phyloP scores from a whole-genome alignment of 23 tunicate species.

The Diplosoma virens region DNA sequence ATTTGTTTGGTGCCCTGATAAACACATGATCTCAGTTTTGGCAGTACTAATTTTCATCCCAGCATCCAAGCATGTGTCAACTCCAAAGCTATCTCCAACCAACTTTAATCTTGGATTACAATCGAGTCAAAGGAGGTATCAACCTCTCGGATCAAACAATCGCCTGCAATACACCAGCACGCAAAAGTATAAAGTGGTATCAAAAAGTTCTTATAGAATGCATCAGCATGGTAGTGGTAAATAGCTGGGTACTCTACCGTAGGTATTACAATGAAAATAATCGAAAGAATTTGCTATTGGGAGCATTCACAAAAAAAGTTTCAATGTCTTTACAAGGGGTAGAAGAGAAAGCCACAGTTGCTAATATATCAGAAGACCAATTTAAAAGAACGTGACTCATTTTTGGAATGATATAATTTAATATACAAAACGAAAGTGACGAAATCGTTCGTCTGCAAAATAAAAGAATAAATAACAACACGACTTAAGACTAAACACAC shows the following conservation, averaged over 20 bases:
- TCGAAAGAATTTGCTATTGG: constrained; percentile 6
- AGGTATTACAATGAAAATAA: constrained; percentile 17
- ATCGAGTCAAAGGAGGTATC: constrained; percentile 10
- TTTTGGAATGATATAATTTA: no score
- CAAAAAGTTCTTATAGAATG: constrained; percentile 15
- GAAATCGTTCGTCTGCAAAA: no score
- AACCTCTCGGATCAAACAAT: constrained; percentile 18
- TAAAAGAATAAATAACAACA: no score
- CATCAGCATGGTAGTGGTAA: constrained; percentile 18
- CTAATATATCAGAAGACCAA: constrained; percentile 1
- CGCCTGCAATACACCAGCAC: constrained; percentile 22
- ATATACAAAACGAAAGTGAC: no score
- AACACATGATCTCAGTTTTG: no score
- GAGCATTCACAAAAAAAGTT: not conserved
- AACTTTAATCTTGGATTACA: constrained; percentile 25
- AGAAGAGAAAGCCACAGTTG: constrained; percentile 17
- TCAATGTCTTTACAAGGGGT: constrained; percentile 5
- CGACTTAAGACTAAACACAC: no score
- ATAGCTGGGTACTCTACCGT: constrained; percentile 12
- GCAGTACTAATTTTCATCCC: no score
- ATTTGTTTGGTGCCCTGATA: no score
- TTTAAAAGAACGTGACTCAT: no score
- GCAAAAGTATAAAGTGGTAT: constrained; percentile 12
- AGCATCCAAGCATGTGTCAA: no score
- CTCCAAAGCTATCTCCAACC: no score